A percentile compares a stretch with the other conserved stretches of the same genome.
Conservation (phyloP, 2,113 vertebrate species). For the crab-eating macaque (Macaca fascicularis) region T2T-MFA8v1.1 NC_088385.1:113385001-113385500, state of each 20-base stretch:
- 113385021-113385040: background rate
- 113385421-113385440: background rate
- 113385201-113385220: background rate
- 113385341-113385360: background rate
- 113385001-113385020: background rate
- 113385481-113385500: background rate
- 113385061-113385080: slow-evolving; percentile 43
- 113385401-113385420: background rate
- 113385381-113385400: background rate
- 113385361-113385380: background rate
- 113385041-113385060: slow-evolving; percentile 48
- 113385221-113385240: background rate
- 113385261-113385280: background rate
- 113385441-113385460: background rate
- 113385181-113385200: background rate
- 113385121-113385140: slow-evolving; percentile 52
- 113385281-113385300: background rate
- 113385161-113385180: slow-evolving; percentile 29
- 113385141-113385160: slow-evolving; percentile 21
- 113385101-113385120: slow-evolving; percentile 68
- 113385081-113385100: slow-evolving; percentile 62
- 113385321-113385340: slow-evolving; percentile 41
- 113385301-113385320: background rate
- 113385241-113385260: background rate
- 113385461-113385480: background rate